Evolutionary conservation across 2,888 invertebrate species (phyloP).

Genomic region (Piscicola geometra): DNA sequence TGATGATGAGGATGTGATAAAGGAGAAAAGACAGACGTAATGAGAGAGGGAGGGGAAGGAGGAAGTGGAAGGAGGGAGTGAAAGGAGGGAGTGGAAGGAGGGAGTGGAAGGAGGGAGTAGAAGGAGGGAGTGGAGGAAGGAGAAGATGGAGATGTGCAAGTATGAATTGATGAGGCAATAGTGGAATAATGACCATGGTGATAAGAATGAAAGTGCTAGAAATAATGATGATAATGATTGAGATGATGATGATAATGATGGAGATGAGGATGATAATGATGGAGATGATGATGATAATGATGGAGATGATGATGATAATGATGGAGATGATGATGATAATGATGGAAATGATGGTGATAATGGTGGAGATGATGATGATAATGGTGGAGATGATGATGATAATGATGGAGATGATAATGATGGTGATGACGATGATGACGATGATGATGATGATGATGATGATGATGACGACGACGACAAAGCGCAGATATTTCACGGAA

Average conservation of each 20-base stretch:
- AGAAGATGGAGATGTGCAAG: too few relatives aligned
- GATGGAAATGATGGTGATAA: slow-evolving; percentile 17
- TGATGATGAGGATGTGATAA: too few relatives aligned
- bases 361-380: slow-evolving; percentile 12
- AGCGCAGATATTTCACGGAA: too few relatives aligned
- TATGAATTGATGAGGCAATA: too few relatives aligned
- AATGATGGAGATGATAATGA: slow-evolving; percentile 15
- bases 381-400: slow-evolving; percentile 22
- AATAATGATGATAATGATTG: slow-evolving; percentile 14
- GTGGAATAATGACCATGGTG: too few relatives aligned
- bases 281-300: slow-evolving; percentile 23
- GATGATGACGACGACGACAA: slow-evolving; percentile 13
- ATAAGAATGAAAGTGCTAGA: too few relatives aligned
- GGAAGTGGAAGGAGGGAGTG: too few relatives aligned
- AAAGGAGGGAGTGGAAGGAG: too few relatives aligned
- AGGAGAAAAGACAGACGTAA: too few relatives aligned
- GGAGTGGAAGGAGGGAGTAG: too few relatives aligned
- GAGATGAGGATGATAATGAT: slow-evolving; percentile 15
- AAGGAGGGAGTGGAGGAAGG: too few relatives aligned
- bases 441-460: slow-evolving; percentile 25
- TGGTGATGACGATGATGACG: slow-evolving; percentile 18
- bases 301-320: slow-evolving; percentile 23
- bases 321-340: slow-evolving; percentile 18
- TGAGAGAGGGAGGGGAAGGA: too few relatives aligned
- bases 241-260: slow-evolving; percentile 17